These are phyloP conservation scores for Synergus itoensis DNA, from an alignment of 2,888 invertebrate species.

Conservation along the genomic window DNA sequence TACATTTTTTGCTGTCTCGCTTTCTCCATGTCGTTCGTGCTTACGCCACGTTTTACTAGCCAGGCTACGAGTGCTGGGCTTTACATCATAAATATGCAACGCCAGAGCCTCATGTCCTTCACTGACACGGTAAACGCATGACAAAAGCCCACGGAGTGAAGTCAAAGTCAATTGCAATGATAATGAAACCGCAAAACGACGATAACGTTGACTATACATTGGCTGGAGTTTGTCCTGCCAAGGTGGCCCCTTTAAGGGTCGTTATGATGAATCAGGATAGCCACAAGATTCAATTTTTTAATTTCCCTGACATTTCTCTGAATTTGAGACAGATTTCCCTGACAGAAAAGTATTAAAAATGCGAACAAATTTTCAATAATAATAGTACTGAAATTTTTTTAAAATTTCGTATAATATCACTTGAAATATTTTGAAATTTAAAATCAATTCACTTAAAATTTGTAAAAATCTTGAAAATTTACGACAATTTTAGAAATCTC, in stretches of 20 bases:
- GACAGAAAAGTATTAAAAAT: too few relatives aligned
- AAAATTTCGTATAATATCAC: too few relatives aligned
- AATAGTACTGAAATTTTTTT: too few relatives aligned
- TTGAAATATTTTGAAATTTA: too few relatives aligned
- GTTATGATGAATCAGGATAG: too few relatives aligned
- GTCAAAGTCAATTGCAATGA: conserved; percentile 30
- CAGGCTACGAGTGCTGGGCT: conserved; percentile 22
- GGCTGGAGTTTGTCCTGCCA: background rate
- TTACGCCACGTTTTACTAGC: conserved; percentile 35
- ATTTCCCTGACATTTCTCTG: too few relatives aligned
- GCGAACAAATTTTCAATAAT: too few relatives aligned
- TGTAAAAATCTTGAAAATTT: too few relatives aligned
- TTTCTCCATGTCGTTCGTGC: conserved; percentile 38
- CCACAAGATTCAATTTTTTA: too few relatives aligned
- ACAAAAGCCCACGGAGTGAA: conserved; percentile 44
- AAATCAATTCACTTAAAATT: too few relatives aligned
- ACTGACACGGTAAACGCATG: conserved; percentile 43
- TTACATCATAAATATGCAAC: conserved; percentile 37
- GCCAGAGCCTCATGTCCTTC: conserved; percentile 24
- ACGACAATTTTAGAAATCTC: too few relatives aligned
- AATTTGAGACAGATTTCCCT: too few relatives aligned
- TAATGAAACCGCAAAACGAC: conserved; percentile 23
- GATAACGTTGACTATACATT: conserved; percentile 18
- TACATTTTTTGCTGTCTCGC: conserved; percentile 16
- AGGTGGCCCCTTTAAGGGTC: background rate